Evolutionary conservation across 2,113 vertebrate genomes (phyloP).

Genomic region (Eurypyga helias): DNA sequence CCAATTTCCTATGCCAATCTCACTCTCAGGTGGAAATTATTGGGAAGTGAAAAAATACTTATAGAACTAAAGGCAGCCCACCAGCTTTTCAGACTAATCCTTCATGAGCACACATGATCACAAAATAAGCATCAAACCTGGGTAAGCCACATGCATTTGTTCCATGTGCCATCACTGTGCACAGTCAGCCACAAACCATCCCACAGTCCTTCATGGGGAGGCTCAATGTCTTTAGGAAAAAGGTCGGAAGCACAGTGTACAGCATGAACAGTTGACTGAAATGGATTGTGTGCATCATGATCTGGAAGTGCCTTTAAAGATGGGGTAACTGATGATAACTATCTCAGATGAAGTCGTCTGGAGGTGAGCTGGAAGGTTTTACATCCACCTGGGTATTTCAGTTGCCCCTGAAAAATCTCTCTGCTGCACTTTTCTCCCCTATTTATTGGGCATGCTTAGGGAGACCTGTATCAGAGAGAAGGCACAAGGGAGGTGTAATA

Average conservation of each 20-base stretch:
- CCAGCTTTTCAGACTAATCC: not conserved
- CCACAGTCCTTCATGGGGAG: not conserved
- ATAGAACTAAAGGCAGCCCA: not conserved
- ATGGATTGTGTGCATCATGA: not conserved
- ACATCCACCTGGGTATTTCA: not conserved
- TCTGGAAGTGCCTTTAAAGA: not conserved
- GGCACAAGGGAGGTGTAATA: accelerated
- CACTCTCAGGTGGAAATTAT: not conserved
- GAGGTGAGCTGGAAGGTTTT: not conserved
- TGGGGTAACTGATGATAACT: not conserved
- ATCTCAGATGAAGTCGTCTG: not conserved
- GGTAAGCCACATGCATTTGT: not conserved
- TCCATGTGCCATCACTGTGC: not conserved
- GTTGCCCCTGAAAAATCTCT: not conserved
- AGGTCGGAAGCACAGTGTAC: not conserved
- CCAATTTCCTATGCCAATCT: not conserved
- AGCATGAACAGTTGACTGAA: not conserved
- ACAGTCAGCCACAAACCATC: not conserved
- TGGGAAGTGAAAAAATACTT: not conserved
- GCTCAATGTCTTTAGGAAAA: not conserved
- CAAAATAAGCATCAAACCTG: not conserved
- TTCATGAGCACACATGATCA: not conserved
- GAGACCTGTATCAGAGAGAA: not conserved
- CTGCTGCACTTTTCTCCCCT: not conserved
- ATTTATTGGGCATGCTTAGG: not conserved